phyloP scores from a whole-genome alignment of 2,113 vertebrate species.

The Perca flavescens region DNA sequence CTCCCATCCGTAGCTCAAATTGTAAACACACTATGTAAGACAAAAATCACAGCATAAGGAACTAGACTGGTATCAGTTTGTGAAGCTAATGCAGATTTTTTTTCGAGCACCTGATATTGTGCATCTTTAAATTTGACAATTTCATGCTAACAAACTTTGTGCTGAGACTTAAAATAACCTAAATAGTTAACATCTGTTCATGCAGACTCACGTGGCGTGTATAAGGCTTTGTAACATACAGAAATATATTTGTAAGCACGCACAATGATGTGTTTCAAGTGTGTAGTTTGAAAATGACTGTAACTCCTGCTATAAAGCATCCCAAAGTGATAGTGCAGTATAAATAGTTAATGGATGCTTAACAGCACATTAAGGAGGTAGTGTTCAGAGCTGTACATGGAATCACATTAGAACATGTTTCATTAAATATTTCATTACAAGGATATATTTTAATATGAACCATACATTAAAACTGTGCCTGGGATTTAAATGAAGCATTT shows the following conservation, averaged over 20 bases:
- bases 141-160: not conserved
- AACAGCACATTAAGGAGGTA: not conserved
- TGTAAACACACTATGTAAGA: constrained; percentile 23
- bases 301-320: not conserved
- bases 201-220: not conserved
- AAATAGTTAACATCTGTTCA: not conserved
- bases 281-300: not conserved
- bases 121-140: not conserved
- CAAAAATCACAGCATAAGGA: constrained; percentile 19
- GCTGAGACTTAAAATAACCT: not conserved
- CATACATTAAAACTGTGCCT: too few species aligned
- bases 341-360: not conserved
- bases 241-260: not conserved
- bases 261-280: not conserved
- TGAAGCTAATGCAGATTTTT: not conserved
- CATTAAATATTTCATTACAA: not conserved
- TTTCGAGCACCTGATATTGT: not conserved
- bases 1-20: constrained; percentile 4
- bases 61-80: not conserved
- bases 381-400: too few species aligned
- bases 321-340: not conserved
- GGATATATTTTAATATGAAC: not conserved
- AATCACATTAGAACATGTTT: not conserved
- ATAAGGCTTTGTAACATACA: not conserved
- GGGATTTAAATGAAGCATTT: not conserved